Conservation (phyloP, 1,140 invertebrate species). For the Aricia agestis region DNA sequence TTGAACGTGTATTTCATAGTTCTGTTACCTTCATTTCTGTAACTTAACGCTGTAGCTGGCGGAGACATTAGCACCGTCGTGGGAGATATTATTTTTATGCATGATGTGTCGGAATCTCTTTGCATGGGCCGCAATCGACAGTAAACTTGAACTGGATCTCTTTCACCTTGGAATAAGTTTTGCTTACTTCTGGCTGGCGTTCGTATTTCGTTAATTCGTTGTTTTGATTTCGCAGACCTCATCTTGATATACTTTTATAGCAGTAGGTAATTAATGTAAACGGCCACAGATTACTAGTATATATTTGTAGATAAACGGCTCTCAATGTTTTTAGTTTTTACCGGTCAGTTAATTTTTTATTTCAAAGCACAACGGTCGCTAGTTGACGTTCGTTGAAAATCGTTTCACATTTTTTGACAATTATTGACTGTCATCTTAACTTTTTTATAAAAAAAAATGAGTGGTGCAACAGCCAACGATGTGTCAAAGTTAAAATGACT, state of each 20-base stretch:
- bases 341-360: neutral
- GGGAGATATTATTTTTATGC: constrained; percentile 84
- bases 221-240: constrained; percentile 69
- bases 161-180: constrained; percentile 52
- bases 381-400: neutral
- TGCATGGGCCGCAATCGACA: constrained; percentile 88
- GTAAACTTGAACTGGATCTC: constrained; percentile 89
- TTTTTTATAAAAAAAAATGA: no score
- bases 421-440: no score
- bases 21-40: constrained; percentile 79
- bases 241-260: constrained; percentile 39
- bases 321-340: neutral
- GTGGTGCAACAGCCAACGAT: no score
- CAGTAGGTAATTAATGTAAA: neutral
- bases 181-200: constrained; percentile 64
- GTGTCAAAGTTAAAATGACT: no score
- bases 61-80: constrained; percentile 82
- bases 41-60: constrained; percentile 79
- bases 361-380: neutral
- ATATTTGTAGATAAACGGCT: no score
- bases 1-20: constrained; percentile 88
- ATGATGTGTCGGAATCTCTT: constrained; percentile 79
- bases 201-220: constrained; percentile 59
- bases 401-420: neutral
- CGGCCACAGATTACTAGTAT: no score